These are phyloP conservation scores for Poecilia velifera DNA, from an alignment of 2,797 vertebrate species.

Conservation along the genomic window DNA sequence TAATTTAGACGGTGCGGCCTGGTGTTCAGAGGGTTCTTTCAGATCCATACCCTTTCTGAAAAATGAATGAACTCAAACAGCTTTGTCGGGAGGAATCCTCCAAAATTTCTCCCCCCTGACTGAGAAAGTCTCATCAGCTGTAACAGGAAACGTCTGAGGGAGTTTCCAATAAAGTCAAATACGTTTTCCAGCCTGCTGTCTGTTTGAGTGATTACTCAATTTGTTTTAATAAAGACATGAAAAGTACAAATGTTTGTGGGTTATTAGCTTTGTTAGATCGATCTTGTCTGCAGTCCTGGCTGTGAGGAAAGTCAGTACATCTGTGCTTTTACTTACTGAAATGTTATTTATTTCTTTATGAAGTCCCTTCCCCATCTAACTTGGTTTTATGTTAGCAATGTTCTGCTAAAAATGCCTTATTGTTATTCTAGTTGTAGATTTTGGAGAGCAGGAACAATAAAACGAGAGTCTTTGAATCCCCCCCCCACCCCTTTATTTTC, in stretches of 20 bases:
- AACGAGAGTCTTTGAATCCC: neutral
- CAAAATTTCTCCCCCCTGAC: conserved; percentile 10
- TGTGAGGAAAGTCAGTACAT: neutral
- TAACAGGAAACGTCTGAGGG: conserved; percentile 22
- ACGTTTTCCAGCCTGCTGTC: conserved; percentile 16
- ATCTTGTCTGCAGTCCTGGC: conserved; percentile 4
- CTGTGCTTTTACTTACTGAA: conserved; percentile 20
- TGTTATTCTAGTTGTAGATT: conserved; percentile 23
- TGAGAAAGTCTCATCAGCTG: conserved; percentile 15
- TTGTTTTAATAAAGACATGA: conserved; percentile 14
- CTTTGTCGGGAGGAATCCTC: conserved; percentile 1
- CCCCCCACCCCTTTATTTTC: neutral
- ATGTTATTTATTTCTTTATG: conserved; percentile 41
- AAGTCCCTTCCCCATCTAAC: conserved; percentile 32
- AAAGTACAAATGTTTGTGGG: conserved; percentile 9
- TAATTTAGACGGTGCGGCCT: neutral
- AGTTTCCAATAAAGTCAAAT: conserved; percentile 22
- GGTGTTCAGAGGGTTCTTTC: neutral
- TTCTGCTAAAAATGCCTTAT: conserved; percentile 35
- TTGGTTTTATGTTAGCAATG: conserved; percentile 44
- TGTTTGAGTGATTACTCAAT: conserved; percentile 18
- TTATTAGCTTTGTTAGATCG: conserved; percentile 7
- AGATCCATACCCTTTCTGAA: conserved; percentile 2
- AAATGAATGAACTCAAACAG: conserved; percentile 7
- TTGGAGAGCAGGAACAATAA: neutral